Evolutionary conservation across 2,113 vertebrate genomes (phyloP).

Genomic region (Prinia subflava): DNA sequence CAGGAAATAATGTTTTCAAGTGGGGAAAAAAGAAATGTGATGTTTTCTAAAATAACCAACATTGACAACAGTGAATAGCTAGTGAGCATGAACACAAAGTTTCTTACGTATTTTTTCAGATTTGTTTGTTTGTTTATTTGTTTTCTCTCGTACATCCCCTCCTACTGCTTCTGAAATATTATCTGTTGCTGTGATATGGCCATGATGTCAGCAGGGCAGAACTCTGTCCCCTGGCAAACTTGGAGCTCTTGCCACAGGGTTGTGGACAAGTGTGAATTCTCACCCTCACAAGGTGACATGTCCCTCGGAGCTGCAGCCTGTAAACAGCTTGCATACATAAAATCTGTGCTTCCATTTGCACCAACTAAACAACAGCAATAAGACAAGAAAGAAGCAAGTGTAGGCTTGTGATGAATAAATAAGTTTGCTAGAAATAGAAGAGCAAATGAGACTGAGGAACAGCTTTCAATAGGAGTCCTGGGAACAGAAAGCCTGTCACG

Average conservation of each 20-base stretch:
- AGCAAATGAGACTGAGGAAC: background rate
- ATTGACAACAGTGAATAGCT: background rate
- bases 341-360: background rate
- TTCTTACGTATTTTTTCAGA: background rate
- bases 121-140: background rate
- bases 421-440: background rate
- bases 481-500: background rate
- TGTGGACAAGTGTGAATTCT: background rate
- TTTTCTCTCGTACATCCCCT: background rate
- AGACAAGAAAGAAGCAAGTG: background rate
- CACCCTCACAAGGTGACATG: background rate
- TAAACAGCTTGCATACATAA: background rate
- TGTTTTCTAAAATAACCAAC: background rate
- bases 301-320: background rate
- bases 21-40: background rate
- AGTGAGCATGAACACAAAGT: background rate
- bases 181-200: background rate
- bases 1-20: background rate
- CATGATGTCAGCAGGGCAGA: background rate
- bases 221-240: background rate
- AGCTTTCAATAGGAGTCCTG: background rate
- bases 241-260: background rate
- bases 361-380: background rate
- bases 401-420: background rate
- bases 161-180: background rate